Evolutionary conservation across 2,113 vertebrate species (phyloP).

Genomic region (Thalassoma bifasciatum): DNA sequence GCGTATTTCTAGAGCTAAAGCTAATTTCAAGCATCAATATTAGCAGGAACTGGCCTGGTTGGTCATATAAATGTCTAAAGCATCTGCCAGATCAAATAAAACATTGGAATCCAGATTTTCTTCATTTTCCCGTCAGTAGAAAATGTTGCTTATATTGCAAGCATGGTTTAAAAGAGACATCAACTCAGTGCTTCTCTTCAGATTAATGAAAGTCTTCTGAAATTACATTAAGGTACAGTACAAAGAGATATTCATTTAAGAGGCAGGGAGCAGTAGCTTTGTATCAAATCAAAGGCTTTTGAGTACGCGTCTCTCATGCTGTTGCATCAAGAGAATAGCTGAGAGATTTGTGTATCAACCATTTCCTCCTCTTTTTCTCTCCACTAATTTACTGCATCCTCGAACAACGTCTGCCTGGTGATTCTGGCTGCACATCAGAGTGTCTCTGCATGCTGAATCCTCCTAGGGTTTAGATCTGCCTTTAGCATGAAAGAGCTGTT

Average conservation of each 20-base stretch:
- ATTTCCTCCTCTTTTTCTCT: constrained; percentile 32
- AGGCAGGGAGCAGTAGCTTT: not conserved
- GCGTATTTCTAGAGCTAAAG: no score
- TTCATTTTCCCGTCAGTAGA: no score
- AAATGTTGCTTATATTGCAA: no score
- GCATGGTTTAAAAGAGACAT: not conserved
- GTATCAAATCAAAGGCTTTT: constrained; percentile 2
- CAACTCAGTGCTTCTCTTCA: not conserved
- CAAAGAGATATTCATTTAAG: not conserved
- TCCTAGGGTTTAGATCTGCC: constrained; percentile 34
- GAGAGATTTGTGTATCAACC: constrained; percentile 12
- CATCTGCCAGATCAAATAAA: no score
- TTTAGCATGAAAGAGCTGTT: constrained; percentile 28
- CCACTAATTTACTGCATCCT: constrained; percentile 61
- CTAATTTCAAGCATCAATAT: no score
- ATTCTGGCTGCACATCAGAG: constrained; percentile 65
- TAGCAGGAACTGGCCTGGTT: no score
- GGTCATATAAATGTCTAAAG: no score
- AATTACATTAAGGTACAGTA: not conserved
- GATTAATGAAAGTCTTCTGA: not conserved
- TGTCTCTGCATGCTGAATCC: constrained; percentile 36
- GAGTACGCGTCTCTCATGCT: not conserved
- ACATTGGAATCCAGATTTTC: no score
- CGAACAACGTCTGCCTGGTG: constrained; percentile 38
- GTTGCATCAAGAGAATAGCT: constrained; percentile 22